phyloP scores from a whole-genome alignment of 2,888 invertebrate species.

The Noctua fimbriata region DNA sequence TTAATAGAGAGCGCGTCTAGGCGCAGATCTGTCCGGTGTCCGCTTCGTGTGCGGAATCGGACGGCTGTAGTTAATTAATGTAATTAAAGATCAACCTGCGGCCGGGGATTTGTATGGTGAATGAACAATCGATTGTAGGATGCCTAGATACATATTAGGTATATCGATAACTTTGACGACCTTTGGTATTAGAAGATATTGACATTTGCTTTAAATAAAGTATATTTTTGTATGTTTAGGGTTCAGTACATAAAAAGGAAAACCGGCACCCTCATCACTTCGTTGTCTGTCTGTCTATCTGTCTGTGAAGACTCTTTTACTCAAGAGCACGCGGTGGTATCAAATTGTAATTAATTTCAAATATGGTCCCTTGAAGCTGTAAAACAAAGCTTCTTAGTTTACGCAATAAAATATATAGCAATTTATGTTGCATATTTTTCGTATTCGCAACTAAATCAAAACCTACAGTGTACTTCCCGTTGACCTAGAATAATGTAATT shows the following conservation, averaged over 20 bases:
- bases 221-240: not conserved
- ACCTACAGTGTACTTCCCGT: not conserved
- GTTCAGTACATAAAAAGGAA: not conserved
- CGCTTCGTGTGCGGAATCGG: conserved; percentile 26
- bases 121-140: conserved; percentile 1
- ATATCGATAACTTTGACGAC: not conserved
- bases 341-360: not conserved
- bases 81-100: conserved; percentile 43
- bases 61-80: conserved; percentile 51
- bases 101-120: conserved; percentile 31
- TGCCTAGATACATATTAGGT: not conserved
- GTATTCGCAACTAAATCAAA: not conserved
- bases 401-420: not conserved
- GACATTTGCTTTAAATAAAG: not conserved
- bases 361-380: not conserved
- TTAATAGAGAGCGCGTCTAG: conserved; percentile 43
- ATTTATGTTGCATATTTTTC: not conserved
- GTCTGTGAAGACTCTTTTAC: not conserved
- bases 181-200: not conserved
- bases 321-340: not conserved
- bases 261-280: not conserved
- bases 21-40: conserved; percentile 28
- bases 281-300: not conserved
- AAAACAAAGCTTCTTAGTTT: not conserved
- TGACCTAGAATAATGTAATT: not conserved